Evolutionary conservation across 2,113 vertebrate species (phyloP).

Genomic region (Pedionomus torquatus): DNA sequence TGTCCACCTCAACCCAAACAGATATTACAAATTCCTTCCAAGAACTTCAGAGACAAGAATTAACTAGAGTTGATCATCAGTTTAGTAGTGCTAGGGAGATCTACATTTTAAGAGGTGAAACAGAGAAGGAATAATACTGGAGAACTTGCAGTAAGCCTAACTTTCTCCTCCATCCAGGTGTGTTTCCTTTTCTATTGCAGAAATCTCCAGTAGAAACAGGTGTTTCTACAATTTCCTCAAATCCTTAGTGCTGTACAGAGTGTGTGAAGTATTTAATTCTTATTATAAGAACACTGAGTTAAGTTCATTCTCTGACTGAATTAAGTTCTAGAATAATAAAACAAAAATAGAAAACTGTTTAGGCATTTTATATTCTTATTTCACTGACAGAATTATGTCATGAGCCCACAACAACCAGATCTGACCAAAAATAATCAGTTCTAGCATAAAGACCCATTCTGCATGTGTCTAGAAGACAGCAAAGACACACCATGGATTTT

Average conservation of each 20-base stretch:
- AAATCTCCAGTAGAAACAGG: neutral
- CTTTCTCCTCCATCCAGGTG: neutral
- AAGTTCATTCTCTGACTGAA: neutral
- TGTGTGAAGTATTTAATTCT: neutral
- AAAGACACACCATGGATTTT: neutral
- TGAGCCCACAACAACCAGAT: neutral
- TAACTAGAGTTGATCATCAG: neutral
- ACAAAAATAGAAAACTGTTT: neutral
- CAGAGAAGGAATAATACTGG: accelerated
- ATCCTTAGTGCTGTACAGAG: neutral
- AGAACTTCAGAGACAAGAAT: neutral
- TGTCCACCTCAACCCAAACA: neutral
- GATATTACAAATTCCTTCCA: neutral
- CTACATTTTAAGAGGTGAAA: neutral
- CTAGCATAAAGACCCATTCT: neutral
- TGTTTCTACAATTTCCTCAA: neutral
- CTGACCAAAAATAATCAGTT: neutral
- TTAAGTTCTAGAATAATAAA: neutral
- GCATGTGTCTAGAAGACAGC: neutral
- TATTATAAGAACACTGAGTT: neutral
- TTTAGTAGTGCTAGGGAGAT: neutral
- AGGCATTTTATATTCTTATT: neutral
- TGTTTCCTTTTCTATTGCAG: neutral
- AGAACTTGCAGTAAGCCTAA: neutral
- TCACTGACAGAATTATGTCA: neutral